Base-by-base conservation (phyloP, 1,140 invertebrate species). In the Hermatobates lingyangjiaoensis region DNA sequence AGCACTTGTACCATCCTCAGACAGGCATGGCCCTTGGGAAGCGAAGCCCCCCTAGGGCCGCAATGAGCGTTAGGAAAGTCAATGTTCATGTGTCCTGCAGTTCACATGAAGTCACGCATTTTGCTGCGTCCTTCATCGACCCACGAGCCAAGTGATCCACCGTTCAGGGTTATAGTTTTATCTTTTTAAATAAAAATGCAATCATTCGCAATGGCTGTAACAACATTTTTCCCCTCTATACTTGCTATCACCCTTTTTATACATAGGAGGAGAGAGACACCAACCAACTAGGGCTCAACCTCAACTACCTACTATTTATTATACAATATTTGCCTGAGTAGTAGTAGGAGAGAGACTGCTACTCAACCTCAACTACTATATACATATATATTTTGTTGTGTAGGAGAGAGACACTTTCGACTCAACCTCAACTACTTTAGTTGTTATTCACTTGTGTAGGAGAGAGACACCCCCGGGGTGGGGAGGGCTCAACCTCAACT, bases 71-170 rank as follows among this genome's bases (percentile, higher is more conserved):
- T 83, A 78, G 72, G 82, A 77, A 73, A 73, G 71, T 81, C 76
- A 74, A 78, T 80, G 77, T 74, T 82, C 77, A 76, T 76, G 74
- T 77, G 75, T 79, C 71, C 76, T 82, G 79, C 80, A 83, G 74
- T 81, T 83, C 76, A 79, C 77, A 81, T 71, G 72, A 74, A 69
- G 70, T 75, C 72, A 71, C 78, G 77, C 78, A 81, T 69, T 77
- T 81, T 74, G 74, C 79, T 81, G 76, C 78, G 77, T 78, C 82
- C 75, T 83, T 83, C 79, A 82, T 81, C 78, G 78, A 81, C 68
- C 68, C 74, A 72, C 72, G 75, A 81, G 73, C 76, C 77, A 68
- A 81, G 76, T 78, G 77, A 81, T 81, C 73, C 73, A 68, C 68
- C 70, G 71, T 70, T 71, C 67, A 72, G 67, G 68, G 68, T 74